Base-by-base conservation (phyloP, 2,113 vertebrate genomes). In the Capra hircus region DNA sequence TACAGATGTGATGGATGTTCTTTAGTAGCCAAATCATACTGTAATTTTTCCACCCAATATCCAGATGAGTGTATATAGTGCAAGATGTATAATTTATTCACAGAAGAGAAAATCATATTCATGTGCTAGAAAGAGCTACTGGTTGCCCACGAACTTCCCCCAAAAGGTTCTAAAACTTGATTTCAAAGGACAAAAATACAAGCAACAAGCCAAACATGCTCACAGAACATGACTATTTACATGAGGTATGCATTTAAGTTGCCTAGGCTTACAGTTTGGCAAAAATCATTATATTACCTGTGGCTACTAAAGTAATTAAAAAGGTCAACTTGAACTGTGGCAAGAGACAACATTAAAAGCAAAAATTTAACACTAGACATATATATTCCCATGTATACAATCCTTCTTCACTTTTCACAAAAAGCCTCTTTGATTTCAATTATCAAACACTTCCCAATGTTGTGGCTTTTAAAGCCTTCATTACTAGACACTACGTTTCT, bases 401-500 rank as follows among this genome's bases (percentile, higher is more conserved):
- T 88, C 77, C 71, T 86, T 95, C 53, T 52, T 78, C 6, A 85
- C 60, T 57, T 96, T 77, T 71, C 77, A 95, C 62, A 77, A 57
- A 95, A 92, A 91, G 93, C 12, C 6, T 67, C 33, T 60, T 28
- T 89, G 45, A 94, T 84, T 64, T 98, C 88, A 96, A 96, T 84
- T 92, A 94, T 97, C 90, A 82, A 95, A 92, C 59, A 82, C 25
- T 92, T 94, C 87, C 57, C 0, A 14, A 27, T 60, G n/a, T 67
- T 96, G 86, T 77, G 71, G 64, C 19, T 95, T 98, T 98, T 84
- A 57, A 95, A 86, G 60, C 62, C 50, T 57, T 74, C 93, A 92
- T 82, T 88, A 96, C 98, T 85, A 98, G 77, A 53, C 60, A 95
- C 48, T 30, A 94, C 57, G 13, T 96, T 90, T 90, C 96, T 97